These are phyloP conservation scores for Pyxicephalus adspersus DNA, from an alignment of 2,113 vertebrate genomes.

Conservation along the genomic window DNA sequence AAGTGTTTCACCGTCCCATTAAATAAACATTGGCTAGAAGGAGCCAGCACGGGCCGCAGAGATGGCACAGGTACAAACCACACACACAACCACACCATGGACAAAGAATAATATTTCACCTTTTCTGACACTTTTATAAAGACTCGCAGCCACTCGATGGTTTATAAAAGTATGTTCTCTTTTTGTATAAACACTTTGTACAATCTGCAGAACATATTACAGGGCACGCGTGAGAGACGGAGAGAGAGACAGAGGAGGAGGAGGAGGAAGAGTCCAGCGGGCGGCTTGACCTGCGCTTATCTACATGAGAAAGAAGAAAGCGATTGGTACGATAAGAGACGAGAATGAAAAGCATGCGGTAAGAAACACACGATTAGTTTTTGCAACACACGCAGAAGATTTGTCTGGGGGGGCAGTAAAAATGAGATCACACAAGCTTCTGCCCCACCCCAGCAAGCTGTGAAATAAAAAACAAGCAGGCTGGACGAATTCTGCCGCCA, in stretches of 20 bases:
- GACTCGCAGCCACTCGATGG: too few relatives aligned
- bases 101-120: too few relatives aligned
- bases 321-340: constrained; percentile 2
- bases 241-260: constrained; percentile 41
- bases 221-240: constrained; percentile 57
- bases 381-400: background rate
- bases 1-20: too few relatives aligned
- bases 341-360: background rate
- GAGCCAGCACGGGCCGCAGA: too few relatives aligned
- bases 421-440: constrained; percentile 2
- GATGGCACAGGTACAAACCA: too few relatives aligned
- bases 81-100: too few relatives aligned
- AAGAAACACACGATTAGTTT: background rate
- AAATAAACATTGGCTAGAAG: too few relatives aligned
- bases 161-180: background rate
- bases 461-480: too few relatives aligned
- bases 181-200: background rate
- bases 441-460: constrained; percentile 10
- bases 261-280: background rate
- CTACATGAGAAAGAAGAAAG: constrained; percentile 28
- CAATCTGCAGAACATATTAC: too few relatives aligned
- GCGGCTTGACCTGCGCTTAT: constrained; percentile 14
- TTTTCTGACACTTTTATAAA: too few relatives aligned
- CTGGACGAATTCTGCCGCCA: background rate
- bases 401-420: background rate